These are phyloP conservation scores for Pogonomyrmex californicus DNA, from an alignment of 1,140 invertebrate species.

Conservation along the genomic window DNA sequence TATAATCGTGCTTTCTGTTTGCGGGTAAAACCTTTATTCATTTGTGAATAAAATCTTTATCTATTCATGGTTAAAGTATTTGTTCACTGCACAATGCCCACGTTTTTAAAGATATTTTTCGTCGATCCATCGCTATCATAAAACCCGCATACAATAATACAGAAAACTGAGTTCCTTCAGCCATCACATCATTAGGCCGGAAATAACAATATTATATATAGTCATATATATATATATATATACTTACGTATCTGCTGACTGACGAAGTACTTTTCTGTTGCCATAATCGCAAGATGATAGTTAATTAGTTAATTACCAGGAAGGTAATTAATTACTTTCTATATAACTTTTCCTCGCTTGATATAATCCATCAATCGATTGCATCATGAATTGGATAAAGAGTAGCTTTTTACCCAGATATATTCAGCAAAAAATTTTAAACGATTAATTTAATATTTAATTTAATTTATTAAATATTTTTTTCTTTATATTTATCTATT, in stretches of 20 bases:
- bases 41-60: constrained; percentile 16
- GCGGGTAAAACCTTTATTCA: neutral
- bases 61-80: constrained; percentile 9
- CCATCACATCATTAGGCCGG: constrained; percentile 37
- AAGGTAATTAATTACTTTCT: neutral
- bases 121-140: neutral
- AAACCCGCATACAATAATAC: neutral
- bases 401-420: constrained; percentile 17
- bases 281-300: constrained; percentile 16
- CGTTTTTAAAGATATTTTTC: neutral
- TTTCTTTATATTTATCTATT: neutral
- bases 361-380: neutral
- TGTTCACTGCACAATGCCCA: neutral
- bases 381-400: neutral
- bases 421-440: constrained; percentile 12
- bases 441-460: neutral
- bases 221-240: constrained; percentile 1
- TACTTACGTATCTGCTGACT: constrained; percentile 41
- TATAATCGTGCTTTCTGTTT: constrained; percentile 13
- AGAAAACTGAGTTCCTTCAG: neutral
- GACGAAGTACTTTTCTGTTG: constrained; percentile 18
- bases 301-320: neutral
- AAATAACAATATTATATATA: constrained; percentile 28
- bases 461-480: neutral
- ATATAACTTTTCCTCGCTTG: neutral